A percentile compares a stretch with the other conserved stretches of the same genome.
Evolutionary conservation across 2,113 vertebrate species (phyloP).

Genomic region (Aspiorhynchus laticeps): DNA sequence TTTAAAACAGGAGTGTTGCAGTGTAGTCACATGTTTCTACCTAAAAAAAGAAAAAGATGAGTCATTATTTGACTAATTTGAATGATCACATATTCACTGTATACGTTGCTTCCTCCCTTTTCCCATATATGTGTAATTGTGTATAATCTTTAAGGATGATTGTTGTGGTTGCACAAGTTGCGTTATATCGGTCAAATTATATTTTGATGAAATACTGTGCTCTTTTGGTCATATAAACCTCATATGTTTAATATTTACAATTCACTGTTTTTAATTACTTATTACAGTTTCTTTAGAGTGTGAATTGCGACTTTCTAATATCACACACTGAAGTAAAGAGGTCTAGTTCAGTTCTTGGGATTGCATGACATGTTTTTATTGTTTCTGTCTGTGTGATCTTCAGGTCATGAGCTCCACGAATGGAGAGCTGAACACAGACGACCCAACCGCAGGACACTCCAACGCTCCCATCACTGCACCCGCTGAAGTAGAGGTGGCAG

Average conservation of each 20-base stretch:
- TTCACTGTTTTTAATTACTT: neutral
- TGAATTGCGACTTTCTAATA: neutral
- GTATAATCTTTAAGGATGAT: neutral
- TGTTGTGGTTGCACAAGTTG: neutral
- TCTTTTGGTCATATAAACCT: too few relatives aligned
- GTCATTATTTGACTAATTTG: neutral
- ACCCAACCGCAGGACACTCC: conserved; percentile 94
- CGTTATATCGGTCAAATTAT: neutral
- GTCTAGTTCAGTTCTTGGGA: neutral
- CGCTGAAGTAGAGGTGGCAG: conserved; percentile 93
- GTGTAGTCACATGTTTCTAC: neutral
- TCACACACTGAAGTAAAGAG: neutral
- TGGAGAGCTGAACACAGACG: conserved; percentile 94
- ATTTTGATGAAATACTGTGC: neutral
- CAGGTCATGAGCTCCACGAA: conserved; percentile 98
- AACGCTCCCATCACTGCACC: conserved; percentile 96
- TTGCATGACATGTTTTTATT: neutral
- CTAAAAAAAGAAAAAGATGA: neutral
- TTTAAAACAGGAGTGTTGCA: neutral
- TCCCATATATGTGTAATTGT: neutral
- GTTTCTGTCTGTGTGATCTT: conserved; percentile 25
- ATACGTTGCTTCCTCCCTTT: neutral
- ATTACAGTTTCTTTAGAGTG: neutral
- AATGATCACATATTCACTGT: neutral
- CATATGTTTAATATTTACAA: neutral